Evolutionary conservation across 2,113 vertebrate species (phyloP), one percentile per base, ranked within the genome.

Genomic region (Brachypodius melanocephalos): DNA sequence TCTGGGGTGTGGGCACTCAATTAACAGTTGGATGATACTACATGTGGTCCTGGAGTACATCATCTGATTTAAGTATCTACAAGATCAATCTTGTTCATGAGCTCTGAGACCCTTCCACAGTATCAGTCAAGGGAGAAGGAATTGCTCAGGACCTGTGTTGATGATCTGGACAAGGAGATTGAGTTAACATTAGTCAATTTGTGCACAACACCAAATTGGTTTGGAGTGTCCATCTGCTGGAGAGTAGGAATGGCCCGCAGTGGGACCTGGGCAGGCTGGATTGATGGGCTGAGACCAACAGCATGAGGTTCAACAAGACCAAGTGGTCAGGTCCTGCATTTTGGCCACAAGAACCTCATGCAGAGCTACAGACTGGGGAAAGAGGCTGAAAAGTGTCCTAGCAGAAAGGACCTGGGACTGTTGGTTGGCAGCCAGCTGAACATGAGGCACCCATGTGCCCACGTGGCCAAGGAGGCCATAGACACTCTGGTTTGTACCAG

Each of bases 131-230:
- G 57, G 20, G 11, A 63, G 34, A 31, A 55, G 34, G 42, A 34
- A 25, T 10, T 63, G 14, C 9, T 12, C 20, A 9, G 26, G 34
- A 10, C 20, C 17, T 31, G n/a, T 55, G 34, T 8, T 40, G 40
- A 63, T 40, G 24, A 45, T 29, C 13, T 87, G 29, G 13, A 34
- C 55, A 42, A 55, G 57, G 13, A 13, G 29, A 40, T 42, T 29
- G 34, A 36, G 31, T 36, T 66, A 49, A 19, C 40, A 40, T 13
- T 31, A 48, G 40, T 26, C 21, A 54, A 17, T 68, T 42, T 46
- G 21, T 0, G 0, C n/a, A 42, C 15, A 19, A 10, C 6, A 54
- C 17, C 29, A 46, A 32, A 10, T 2, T 22, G 21, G 7, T 5
- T 17, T 2, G 9, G 46, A 46, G 25, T 14, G 8, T 46, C n/a